phyloP scores from a whole-genome alignment of 2,888 invertebrate species.

The Ligdia adustata region DNA sequence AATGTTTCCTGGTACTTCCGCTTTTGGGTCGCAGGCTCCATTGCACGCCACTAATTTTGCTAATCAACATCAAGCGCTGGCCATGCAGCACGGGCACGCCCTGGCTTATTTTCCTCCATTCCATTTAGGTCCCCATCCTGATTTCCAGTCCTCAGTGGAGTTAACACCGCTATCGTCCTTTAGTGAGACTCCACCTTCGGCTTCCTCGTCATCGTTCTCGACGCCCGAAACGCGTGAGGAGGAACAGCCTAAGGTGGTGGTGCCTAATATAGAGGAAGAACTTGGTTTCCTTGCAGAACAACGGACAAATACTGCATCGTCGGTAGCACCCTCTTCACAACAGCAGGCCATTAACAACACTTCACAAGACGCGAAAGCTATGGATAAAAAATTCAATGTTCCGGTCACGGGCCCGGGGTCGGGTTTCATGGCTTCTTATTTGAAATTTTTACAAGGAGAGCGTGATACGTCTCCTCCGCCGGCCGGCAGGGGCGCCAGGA shows the following conservation, averaged over 20 bases:
- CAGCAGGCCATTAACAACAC: conserved; percentile 76
- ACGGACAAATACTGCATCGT: conserved; percentile 78
- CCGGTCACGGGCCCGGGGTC: conserved; percentile 86
- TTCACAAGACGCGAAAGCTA: conserved; percentile 80
- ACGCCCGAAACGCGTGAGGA: conserved; percentile 85
- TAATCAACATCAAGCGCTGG: conserved; percentile 86
- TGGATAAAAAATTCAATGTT: conserved; percentile 85
- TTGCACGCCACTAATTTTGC: conserved; percentile 81
- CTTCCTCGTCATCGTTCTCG: conserved; percentile 82
- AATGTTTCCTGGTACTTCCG: conserved; percentile 86
- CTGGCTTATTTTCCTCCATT: conserved; percentile 91
- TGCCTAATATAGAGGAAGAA: conserved; percentile 95
- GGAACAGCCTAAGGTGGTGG: conserved; percentile 92
- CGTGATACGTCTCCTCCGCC: conserved; percentile 92
- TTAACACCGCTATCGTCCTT: conserved; percentile 85
- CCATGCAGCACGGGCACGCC: conserved; percentile 88
- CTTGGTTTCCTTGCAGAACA: conserved; percentile 90
- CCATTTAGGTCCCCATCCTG: conserved; percentile 88
- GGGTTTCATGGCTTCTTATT: conserved; percentile 94
- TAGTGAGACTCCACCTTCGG: conserved; percentile 84
- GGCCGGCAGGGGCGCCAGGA: conserved; percentile 86
- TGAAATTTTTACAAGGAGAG: conserved; percentile 93
- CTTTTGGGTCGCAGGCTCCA: conserved; percentile 83
- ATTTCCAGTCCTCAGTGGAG: conserved; percentile 87
- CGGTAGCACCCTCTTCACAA: conserved; percentile 81